Evolutionary conservation across 2,797 vertebrate species (phyloP), one percentile per base, ranked within the genome.

Genomic region (Ctenosaura bakeri): DNA sequence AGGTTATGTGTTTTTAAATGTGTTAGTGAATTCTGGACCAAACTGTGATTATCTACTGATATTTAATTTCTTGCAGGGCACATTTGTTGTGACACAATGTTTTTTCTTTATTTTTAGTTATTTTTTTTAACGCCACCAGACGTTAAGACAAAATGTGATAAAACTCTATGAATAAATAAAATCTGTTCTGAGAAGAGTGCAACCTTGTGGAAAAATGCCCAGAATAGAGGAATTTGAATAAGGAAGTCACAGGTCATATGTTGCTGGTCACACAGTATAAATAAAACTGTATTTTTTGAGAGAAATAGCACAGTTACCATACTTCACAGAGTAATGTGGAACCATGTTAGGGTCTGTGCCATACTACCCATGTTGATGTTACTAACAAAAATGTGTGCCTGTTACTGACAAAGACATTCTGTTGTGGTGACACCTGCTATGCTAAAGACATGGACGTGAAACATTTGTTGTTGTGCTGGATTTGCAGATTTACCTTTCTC

Each of bases 91-190:
- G 22, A 66, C 18, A 64, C 32, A 42, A 24, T 74, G 12, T 1
- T 2, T 62, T 77, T 46, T n/a, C 24, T 2, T 5, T 56, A 54
- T 4, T 73, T 73, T 88, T 73, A 71, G 42, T 81, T 66, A 50
- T 6, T 26, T 82, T 82, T 71, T 69, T 88, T 26, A 22, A 73
- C 8, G 8, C 32, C 78, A 71, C 18, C 22, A 20, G 26, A 32
- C 46, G 54, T 54, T 71, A 35, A 5, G 22, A 42, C 3, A 22
- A 88, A 69, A 14, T 71, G 46, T 29, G 22, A 73, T 88, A 9
- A 73, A 73, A 73, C 74, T 56, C 50, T 74, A 56, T 81, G 52
- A 82, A 82, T 83, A 88, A 82, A 88, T 83, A 88, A 88, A 88
- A 69, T 52, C 59, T 80, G 42, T 87, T 69, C 9, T 81, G 26